phyloP scores from a whole-genome alignment of 1,140 invertebrate genomes.

The Microplitis mediator region DNA sequence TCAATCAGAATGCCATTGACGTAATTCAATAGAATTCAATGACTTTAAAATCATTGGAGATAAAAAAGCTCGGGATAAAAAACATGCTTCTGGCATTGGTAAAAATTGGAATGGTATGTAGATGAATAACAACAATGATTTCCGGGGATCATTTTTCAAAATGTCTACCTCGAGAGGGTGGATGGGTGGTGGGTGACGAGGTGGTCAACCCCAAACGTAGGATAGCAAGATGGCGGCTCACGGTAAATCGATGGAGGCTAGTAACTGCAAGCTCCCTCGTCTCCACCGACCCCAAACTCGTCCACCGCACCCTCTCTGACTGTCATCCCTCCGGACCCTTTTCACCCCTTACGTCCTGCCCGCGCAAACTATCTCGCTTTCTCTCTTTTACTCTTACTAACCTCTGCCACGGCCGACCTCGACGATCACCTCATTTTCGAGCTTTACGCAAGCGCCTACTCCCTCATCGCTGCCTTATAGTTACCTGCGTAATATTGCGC shows the following conservation, averaged over 20 bases:
- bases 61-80: constrained; percentile 7
- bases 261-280: constrained; percentile 56
- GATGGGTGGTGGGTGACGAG: constrained; percentile 29
- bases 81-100: neutral
- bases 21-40: neutral
- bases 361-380: constrained; percentile 28
- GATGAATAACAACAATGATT: constrained; percentile 45
- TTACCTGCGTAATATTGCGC: constrained; percentile 44
- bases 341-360: constrained; percentile 6
- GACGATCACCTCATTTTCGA: constrained; percentile 54
- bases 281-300: constrained; percentile 40
- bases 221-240: constrained; percentile 59
- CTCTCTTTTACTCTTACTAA: constrained; percentile 18
- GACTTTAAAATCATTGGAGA: neutral
- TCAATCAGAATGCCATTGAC: neutral
- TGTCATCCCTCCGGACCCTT: constrained; percentile 8
- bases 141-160: constrained; percentile 59
- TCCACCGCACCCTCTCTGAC: constrained; percentile 18
- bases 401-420: constrained; percentile 27
- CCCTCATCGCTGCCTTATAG: constrained; percentile 39
- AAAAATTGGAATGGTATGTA: constrained; percentile 4
- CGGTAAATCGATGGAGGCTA: constrained; percentile 61
- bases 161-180: constrained; percentile 49
- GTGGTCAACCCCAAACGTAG: constrained; percentile 48
- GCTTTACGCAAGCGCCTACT: constrained; percentile 53